phyloP scores from a whole-genome alignment of 2,888 invertebrate species.

The Dicyrtoma fusca region DNA sequence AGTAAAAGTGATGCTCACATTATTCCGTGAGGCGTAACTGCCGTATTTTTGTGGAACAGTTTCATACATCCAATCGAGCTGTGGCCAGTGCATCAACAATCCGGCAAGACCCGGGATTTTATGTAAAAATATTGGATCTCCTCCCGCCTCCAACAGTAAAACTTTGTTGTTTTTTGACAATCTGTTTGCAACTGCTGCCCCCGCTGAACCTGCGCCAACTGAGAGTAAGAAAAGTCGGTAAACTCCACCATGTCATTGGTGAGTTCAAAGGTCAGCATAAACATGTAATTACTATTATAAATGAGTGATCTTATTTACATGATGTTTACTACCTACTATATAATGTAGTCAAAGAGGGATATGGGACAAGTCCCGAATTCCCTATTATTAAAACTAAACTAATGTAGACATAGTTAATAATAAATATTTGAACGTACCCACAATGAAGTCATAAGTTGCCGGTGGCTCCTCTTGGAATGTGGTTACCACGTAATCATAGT shows the following conservation, averaged over 20 bases:
- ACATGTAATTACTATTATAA: no score
- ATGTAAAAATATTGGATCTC: constrained; percentile 44
- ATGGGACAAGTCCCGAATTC: no score
- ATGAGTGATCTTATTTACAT: no score
- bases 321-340: no score
- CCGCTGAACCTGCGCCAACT: constrained; percentile 58
- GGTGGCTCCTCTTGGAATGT: constrained; percentile 33
- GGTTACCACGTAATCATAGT: constrained; percentile 43
- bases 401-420: no score
- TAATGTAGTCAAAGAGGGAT: no score
- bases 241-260: no score
- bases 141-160: constrained; percentile 47
- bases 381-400: no score
- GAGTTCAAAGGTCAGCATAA: no score
- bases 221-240: no score
- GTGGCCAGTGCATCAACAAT: constrained; percentile 18
- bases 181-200: constrained; percentile 68
- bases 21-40: constrained; percentile 60
- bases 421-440: no score
- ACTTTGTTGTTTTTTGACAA: constrained; percentile 60
- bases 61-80: constrained; percentile 45
- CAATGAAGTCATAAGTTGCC: constrained; percentile 47
- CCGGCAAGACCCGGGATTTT: constrained; percentile 43
- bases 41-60: constrained; percentile 60
- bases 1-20: not conserved